Evolutionary conservation across 2,888 invertebrate genomes (phyloP).

Genomic region (Drosophila nigritarsus): DNA sequence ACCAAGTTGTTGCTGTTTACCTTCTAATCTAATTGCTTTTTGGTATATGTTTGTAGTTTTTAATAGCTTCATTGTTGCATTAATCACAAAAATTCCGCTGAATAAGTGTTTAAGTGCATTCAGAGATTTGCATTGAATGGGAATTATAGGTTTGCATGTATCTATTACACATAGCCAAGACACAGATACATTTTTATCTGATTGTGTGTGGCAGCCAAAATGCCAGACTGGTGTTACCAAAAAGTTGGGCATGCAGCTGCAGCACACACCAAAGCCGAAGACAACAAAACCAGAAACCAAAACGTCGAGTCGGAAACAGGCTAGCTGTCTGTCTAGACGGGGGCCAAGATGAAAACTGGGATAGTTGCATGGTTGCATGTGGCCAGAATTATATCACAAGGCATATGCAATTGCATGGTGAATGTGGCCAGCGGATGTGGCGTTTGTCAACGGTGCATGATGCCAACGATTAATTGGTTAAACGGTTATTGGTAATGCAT

Average conservation of each 20-base stretch:
- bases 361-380: slow-evolving; percentile 49
- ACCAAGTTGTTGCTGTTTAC: not conserved
- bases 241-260: slow-evolving; percentile 53
- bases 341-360: slow-evolving; percentile 20
- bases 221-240: slow-evolving; percentile 14
- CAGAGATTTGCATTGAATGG: slow-evolving; percentile 1
- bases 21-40: not conserved
- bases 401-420: slow-evolving; percentile 51
- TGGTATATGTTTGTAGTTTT: not conserved
- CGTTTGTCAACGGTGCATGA: slow-evolving; percentile 61
- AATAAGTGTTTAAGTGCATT: slow-evolving; percentile 2
- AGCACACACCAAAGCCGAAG: slow-evolving; percentile 20
- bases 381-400: slow-evolving; percentile 70
- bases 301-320: slow-evolving; percentile 39
- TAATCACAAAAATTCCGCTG: not conserved
- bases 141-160: slow-evolving; percentile 8
- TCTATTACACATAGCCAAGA: slow-evolving; percentile 22
- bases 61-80: not conserved
- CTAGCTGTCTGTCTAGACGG: slow-evolving; percentile 14
- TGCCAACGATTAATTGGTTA: slow-evolving; percentile 64
- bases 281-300: slow-evolving; percentile 43
- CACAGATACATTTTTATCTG: slow-evolving; percentile 26
- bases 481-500: slow-evolving; percentile 72
- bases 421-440: slow-evolving; percentile 60
- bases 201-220: slow-evolving; percentile 26